Percentiles rank a stretch among this genome's conserved stretches.
These are phyloP conservation scores for Orthosia gothica DNA, from an alignment of 2,888 invertebrate species.

Conservation along the genomic window DNA sequence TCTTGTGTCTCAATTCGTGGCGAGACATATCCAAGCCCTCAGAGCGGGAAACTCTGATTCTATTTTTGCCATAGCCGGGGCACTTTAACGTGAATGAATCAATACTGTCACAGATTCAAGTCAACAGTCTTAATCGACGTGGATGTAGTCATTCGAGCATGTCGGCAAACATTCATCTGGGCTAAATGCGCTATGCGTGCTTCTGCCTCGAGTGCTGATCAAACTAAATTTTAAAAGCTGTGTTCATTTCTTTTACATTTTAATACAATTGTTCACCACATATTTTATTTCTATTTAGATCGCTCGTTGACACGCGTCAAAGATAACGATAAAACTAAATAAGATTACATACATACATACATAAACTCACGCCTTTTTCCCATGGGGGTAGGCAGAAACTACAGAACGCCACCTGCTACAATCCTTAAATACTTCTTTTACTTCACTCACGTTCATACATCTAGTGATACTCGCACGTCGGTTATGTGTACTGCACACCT, in stretches of 20 bases:
- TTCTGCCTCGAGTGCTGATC: slow-evolving; percentile 11
- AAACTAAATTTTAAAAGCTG: slow-evolving; percentile 7
- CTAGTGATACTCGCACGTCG: no score
- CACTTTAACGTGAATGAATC: slow-evolving; percentile 65
- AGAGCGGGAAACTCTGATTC: slow-evolving; percentile 61
- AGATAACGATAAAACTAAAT: slow-evolving; percentile 11
- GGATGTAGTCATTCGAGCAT: slow-evolving; percentile 57
- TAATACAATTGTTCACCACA: no score
- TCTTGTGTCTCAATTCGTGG: slow-evolving; percentile 69
- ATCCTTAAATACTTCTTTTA: no score
- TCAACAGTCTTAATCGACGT: slow-evolving; percentile 56
- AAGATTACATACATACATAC: no score
- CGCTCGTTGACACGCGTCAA: no score
- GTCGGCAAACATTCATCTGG: slow-evolving; percentile 45
- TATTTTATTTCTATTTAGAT: no score
- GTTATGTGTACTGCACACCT: no score
- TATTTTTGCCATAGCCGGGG: slow-evolving; percentile 65
- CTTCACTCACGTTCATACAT: no score
- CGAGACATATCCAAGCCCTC: slow-evolving; percentile 66
- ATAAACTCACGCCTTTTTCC: no score
- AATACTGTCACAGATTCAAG: slow-evolving; percentile 64
- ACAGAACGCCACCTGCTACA: no score
- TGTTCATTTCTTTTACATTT: slow-evolving; percentile 5
- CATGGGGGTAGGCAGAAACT: no score
- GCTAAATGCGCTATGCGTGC: slow-evolving; percentile 18